These are phyloP conservation scores for Onychostruthus taczanowskii DNA, from an alignment of 2,113 vertebrate genomes.

Conservation along the genomic window DNA sequence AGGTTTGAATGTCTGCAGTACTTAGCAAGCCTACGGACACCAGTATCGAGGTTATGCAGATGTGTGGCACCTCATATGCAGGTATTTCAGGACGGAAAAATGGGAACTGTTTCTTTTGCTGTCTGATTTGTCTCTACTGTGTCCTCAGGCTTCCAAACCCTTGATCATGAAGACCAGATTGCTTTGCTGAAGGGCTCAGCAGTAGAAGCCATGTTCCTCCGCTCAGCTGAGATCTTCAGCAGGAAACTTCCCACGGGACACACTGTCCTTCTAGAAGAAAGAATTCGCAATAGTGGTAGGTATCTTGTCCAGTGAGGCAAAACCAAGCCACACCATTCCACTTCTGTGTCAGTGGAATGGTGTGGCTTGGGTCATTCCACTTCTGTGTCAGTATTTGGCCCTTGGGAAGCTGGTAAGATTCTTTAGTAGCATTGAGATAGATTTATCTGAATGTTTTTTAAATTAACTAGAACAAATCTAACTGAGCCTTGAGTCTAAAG, in stretches of 20 bases:
- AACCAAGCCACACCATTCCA: neutral
- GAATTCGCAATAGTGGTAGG: slow-evolving; percentile 94
- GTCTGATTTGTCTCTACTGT: neutral
- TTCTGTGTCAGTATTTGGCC: neutral
- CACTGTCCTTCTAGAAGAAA: slow-evolving; percentile 85
- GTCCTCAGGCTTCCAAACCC: slow-evolving; percentile 86
- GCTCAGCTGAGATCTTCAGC: slow-evolving; percentile 93
- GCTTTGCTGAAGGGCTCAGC: slow-evolving; percentile 96
- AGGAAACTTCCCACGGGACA: slow-evolving; percentile 88
- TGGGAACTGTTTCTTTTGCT: neutral
- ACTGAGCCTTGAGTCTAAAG: slow-evolving; percentile 13
- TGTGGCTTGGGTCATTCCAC: no score
- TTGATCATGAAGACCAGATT: slow-evolving; percentile 98
- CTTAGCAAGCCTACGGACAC: neutral
- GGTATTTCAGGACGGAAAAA: neutral
- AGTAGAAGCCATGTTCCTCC: slow-evolving; percentile 97
- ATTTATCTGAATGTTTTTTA: neutral
- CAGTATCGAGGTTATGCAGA: neutral
- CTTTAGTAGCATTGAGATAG: neutral
- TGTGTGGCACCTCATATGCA: fast-evolving
- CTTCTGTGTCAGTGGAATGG: neutral
- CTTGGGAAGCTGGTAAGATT: neutral
- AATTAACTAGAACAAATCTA: neutral
- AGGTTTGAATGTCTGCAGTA: neutral
- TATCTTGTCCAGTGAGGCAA: neutral